phyloP scores from a whole-genome alignment of 2,888 invertebrate species.

The Dastarcus helophoroides region DNA sequence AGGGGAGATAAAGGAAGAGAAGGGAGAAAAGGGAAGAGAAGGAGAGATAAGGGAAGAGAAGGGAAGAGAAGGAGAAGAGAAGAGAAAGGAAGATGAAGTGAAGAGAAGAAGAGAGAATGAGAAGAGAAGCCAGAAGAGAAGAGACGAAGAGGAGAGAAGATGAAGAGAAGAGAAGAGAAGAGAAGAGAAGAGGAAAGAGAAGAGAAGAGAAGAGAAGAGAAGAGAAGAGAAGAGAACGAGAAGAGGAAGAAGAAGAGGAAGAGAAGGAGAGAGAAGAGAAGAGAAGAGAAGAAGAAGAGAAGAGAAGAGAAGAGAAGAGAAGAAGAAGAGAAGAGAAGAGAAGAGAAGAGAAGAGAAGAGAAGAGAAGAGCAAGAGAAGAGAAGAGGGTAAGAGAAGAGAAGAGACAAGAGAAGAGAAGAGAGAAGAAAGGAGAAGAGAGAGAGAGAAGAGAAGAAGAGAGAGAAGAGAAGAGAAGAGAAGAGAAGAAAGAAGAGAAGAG shows the following conservation, averaged over 20 bases:
- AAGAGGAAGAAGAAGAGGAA: too few species aligned
- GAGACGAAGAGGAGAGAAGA: too few species aligned
- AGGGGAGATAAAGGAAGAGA: too few species aligned
- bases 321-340: not conserved
- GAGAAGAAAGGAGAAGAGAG: not conserved
- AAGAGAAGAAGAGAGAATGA: not conserved
- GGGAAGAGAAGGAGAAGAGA: conserved; percentile 3
- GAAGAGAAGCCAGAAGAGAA: too few species aligned
- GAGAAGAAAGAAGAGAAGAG: not conserved
- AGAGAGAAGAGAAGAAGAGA: not conserved
- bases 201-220: too few species aligned
- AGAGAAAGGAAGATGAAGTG: not conserved
- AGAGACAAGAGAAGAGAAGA: too few species aligned
- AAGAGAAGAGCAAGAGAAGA: too few species aligned
- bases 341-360: conserved; percentile 1
- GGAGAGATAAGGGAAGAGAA: too few species aligned
- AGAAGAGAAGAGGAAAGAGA: not conserved
- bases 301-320: not conserved
- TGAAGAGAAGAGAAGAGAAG: not conserved
- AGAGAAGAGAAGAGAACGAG: too few species aligned
- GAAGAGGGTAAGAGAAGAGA: too few species aligned
- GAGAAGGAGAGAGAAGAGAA: not conserved
- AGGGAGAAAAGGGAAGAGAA: not conserved
- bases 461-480: not conserved
- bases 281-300: not conserved